A percentile compares a stretch with the other conserved stretches of the same genome.
phyloP scores from a whole-genome alignment of 2,888 invertebrate species.

The Epirrhoe tristata region DNA sequence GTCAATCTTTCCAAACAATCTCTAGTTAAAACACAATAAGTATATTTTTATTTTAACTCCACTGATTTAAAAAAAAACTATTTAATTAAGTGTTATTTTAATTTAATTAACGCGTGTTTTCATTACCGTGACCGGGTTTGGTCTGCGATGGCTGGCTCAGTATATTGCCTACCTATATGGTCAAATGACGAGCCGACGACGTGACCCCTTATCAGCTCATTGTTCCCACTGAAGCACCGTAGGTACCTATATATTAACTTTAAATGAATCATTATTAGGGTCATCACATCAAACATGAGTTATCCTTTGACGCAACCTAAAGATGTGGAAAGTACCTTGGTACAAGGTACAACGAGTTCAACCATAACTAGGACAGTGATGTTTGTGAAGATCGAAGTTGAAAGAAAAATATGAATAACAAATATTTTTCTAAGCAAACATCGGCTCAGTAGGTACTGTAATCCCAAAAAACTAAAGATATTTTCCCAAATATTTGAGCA shows the following conservation, averaged over 20 bases:
- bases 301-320: constrained; percentile 22
- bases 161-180: constrained; percentile 19
- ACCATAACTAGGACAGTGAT: not conserved
- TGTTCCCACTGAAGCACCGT: constrained; percentile 4
- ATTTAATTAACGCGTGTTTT: constrained; percentile 21
- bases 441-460: no score
- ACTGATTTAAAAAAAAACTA: not conserved
- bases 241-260: not conserved
- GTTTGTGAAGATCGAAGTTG: not conserved
- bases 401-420: no score
- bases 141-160: constrained; percentile 13
- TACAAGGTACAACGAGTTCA: no score
- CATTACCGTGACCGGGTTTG: constrained; percentile 2
- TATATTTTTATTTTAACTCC: not conserved
- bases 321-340: constrained; percentile 28
- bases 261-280: constrained; percentile 25
- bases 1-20: not conserved
- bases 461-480: no score
- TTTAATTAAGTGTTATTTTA: constrained; percentile 1
- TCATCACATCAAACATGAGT: constrained; percentile 14
- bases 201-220: constrained; percentile 30
- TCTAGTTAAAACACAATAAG: not conserved
- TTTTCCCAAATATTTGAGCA: no score
- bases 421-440: no score
- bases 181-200: constrained; percentile 5